Evolutionary conservation across 1,140 invertebrate genomes (phyloP).

Genomic region (Steinernema khuongi): DNA sequence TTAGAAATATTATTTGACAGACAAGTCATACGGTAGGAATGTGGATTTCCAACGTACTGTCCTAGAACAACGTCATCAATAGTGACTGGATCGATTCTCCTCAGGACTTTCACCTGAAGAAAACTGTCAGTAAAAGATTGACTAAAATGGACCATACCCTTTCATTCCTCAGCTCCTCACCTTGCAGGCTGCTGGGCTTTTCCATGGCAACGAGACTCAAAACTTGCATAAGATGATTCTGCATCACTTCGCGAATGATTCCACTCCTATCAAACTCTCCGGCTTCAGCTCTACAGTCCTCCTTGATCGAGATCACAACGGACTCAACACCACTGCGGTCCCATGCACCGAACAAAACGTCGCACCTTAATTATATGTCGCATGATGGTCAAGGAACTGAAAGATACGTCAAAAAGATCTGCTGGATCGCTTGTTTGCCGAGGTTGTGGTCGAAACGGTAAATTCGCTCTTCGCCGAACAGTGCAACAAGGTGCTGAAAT

Average conservation of each 20-base stretch:
- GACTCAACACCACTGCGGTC: constrained; percentile 85
- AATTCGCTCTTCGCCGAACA: constrained; percentile 91
- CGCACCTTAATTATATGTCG: constrained; percentile 62
- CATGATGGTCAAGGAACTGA: not conserved
- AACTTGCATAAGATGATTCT: constrained; percentile 96
- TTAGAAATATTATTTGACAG: not conserved
- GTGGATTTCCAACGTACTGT: constrained; percentile 87
- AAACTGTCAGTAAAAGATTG: not conserved
- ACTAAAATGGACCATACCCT: constrained; percentile 65
- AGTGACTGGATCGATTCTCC: constrained; percentile 73
- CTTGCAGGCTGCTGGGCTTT: constrained; percentile 83
- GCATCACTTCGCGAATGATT: constrained; percentile 81
- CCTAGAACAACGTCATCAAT: constrained; percentile 83
- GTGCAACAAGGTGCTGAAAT: constrained; percentile 75
- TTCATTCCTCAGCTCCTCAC: constrained; percentile 94
- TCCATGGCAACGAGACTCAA: constrained; percentile 96
- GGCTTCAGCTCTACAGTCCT: constrained; percentile 95
- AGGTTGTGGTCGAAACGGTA: constrained; percentile 98
- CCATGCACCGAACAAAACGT: constrained; percentile 63
- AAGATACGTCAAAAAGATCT: constrained; percentile 84
- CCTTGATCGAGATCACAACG: constrained; percentile 93
- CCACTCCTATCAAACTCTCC: constrained; percentile 99
- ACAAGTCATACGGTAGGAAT: constrained; percentile 65
- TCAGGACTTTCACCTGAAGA: constrained; percentile 80
- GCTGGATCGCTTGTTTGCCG: constrained; percentile 99